Base-by-base conservation (phyloP, 2,113 vertebrate species). In the Nothocercus nigrocapillus region DNA sequence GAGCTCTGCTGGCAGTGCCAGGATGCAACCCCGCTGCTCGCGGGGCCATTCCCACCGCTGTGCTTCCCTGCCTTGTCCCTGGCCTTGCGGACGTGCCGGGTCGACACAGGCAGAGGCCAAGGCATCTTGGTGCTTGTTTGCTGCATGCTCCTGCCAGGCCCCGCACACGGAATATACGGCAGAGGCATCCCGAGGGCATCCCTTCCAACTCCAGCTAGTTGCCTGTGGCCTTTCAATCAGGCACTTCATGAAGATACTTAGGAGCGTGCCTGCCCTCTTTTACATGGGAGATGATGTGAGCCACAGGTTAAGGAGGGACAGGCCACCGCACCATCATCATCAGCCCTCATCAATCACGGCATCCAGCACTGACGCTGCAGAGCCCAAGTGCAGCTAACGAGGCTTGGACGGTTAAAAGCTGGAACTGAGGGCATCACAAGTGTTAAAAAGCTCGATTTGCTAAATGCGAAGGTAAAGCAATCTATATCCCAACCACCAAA, bases 401-500 rank as follows among this genome's bases (percentile, higher is more conserved):
- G 94, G 45, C 77, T 88, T 92, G 78, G 79, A 90, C 96, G 85
- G 95, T 40, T 30, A 84, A 88, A 94, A 90, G 79, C 88, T 58
- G 49, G 75, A 96, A 90, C 74, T 34, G 73, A 95, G 91, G 91
- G 88, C 70, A 56, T 67, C 69, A 90, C 79, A 78, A 94, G 96
- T 91, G 91, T 94, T 95, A 94, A 97, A 96, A 84, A 81, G 78
- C 90, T 85, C 72, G 42, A 68, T 95, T 95, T 97, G 58, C 96
- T 94, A 45, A 38, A 90, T 0, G 49, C 70, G 93, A 70, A 94
- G 90, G 88, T 82, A 90, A 85, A 96, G 91, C 94, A 95, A 96
- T 97, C 97, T 95, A 88, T 96, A 88, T 81, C 85, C 96, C 95
- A 72, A 85, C 94, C n/a, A 72, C 84, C 40, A 86, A 87, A 96